Conservation (phyloP, 2,888 invertebrate genomes). For the Dicyrtomina minuta region DNA sequence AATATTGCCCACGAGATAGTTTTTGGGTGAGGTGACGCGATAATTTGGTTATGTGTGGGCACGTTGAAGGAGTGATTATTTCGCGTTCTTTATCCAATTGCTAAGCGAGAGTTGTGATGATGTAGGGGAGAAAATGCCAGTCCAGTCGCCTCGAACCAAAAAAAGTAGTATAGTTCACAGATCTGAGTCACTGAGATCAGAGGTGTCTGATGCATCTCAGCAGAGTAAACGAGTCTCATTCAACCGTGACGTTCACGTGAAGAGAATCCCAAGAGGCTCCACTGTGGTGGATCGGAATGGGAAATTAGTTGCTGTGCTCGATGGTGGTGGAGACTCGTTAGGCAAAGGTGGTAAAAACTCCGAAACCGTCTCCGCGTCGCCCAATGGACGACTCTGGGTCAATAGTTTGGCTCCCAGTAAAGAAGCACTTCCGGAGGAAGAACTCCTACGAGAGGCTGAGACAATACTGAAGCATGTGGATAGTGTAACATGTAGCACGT, state of each 20-base stretch:
- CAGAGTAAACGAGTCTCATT: slow-evolving; percentile 69
- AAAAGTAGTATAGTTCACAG: slow-evolving; percentile 43
- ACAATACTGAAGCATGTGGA: slow-evolving; percentile 67
- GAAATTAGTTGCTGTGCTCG: slow-evolving; percentile 37
- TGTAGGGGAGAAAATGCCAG: slow-evolving; percentile 40
- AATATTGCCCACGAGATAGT: slow-evolving; percentile 37
- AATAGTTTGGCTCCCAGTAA: slow-evolving; percentile 57
- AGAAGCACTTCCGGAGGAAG: slow-evolving; percentile 66
- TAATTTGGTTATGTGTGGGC: slow-evolving; percentile 39
- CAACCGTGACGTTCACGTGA: slow-evolving; percentile 87
- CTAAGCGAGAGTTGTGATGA: slow-evolving; percentile 29
- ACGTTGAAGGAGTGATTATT: slow-evolving; percentile 36
- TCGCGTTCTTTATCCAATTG: slow-evolving; percentile 26
- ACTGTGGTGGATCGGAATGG: slow-evolving; percentile 38
- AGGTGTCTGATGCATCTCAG: slow-evolving; percentile 41
- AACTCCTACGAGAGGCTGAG: slow-evolving; percentile 67
- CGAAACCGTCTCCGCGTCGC: not conserved
- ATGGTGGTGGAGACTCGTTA: slow-evolving; percentile 12
- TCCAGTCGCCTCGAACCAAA: slow-evolving; percentile 39
- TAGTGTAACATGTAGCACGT: slow-evolving; percentile 68
- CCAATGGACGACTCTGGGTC: slow-evolving; percentile 31
- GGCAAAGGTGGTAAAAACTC: not conserved
- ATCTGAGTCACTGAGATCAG: slow-evolving; percentile 46
- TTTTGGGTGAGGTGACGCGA: slow-evolving; percentile 39
- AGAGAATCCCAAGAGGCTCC: slow-evolving; percentile 66